A percentile compares a stretch with the other conserved stretches of the same genome.
Conservation (phyloP, 2,888 invertebrate species). For the Girardia tigrina region DNA sequence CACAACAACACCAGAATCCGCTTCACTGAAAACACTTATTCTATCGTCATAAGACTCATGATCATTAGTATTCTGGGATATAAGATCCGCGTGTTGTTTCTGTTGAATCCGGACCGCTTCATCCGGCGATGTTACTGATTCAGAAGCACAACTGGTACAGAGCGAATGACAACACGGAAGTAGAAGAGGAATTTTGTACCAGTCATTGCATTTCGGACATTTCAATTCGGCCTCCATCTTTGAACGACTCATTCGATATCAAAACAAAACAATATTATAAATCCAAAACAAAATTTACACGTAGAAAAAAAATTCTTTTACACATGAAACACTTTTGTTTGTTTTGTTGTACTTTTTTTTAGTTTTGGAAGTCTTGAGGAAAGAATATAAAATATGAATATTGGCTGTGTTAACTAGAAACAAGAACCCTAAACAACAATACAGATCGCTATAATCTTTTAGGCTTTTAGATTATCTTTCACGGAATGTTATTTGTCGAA, state of each 20-base stretch:
- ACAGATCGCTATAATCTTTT: not conserved
- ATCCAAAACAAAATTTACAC: not conserved
- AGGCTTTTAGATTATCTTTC: not conserved
- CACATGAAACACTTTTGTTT: too few species aligned
- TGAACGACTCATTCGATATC: constrained; percentile 10
- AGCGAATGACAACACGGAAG: constrained; percentile 34
- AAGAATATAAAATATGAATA: too few species aligned
- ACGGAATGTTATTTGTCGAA: not conserved
- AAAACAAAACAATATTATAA: not conserved
- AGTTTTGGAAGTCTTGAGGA: too few species aligned
- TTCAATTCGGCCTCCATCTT: constrained; percentile 30
- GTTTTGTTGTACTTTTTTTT: too few species aligned
- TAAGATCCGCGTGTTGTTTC: not conserved
- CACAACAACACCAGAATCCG: constrained; percentile 75
- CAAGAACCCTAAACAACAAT: not conserved
- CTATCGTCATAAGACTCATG: constrained; percentile 57
- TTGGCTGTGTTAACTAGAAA: too few species aligned
- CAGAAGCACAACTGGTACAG: constrained; percentile 3
- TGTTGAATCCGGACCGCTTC: constrained; percentile 5
- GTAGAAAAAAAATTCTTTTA: not conserved
- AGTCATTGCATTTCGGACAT: constrained; percentile 31
- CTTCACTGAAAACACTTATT: constrained; percentile 78
- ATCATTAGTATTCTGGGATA: constrained; percentile 2
- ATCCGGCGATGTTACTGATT: not conserved
- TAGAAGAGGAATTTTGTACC: constrained; percentile 27